Evolutionary conservation across 2,113 vertebrate genomes (phyloP).

Genomic region (Hyla sarda): DNA sequence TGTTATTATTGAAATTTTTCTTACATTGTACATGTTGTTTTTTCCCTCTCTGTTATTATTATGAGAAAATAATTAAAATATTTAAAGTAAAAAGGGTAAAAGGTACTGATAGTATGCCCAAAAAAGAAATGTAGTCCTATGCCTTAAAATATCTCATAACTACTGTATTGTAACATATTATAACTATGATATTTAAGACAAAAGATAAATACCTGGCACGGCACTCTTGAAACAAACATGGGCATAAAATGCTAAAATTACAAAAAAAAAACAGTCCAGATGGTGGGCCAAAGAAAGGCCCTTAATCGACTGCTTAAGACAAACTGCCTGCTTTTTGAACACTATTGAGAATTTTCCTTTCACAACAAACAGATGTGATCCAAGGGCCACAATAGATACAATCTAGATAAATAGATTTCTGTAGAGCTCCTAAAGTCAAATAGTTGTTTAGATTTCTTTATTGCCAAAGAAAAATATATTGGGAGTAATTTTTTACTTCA

Average conservation of each 20-base stretch:
- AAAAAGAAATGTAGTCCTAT: too few relatives aligned
- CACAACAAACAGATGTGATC: slow-evolving; percentile 10
- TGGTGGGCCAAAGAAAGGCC: background rate
- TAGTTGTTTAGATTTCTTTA: background rate
- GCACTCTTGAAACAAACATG: background rate
- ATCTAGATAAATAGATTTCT: background rate
- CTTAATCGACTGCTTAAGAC: slow-evolving; percentile 12
- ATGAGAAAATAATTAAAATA: too few relatives aligned
- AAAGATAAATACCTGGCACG: slow-evolving; percentile 2
- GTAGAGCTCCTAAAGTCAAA: background rate
- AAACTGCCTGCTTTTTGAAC: background rate
- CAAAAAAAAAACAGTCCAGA: slow-evolving; percentile 5
- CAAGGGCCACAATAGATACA: background rate
- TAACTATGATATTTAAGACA: background rate
- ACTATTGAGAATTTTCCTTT: background rate
- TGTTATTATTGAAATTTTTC: too few relatives aligned
- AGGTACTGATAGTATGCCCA: too few relatives aligned
- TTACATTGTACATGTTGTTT: too few relatives aligned
- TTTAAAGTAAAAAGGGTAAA: too few relatives aligned
- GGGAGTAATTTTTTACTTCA: background rate
- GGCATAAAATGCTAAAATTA: slow-evolving; percentile 3
- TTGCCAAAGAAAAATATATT: background rate
- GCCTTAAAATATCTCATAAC: too few relatives aligned
- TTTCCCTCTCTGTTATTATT: too few relatives aligned
- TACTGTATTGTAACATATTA: too few relatives aligned